Evolutionary conservation across 2,797 vertebrate species (phyloP).

Genomic region (Ibycter americanus): DNA sequence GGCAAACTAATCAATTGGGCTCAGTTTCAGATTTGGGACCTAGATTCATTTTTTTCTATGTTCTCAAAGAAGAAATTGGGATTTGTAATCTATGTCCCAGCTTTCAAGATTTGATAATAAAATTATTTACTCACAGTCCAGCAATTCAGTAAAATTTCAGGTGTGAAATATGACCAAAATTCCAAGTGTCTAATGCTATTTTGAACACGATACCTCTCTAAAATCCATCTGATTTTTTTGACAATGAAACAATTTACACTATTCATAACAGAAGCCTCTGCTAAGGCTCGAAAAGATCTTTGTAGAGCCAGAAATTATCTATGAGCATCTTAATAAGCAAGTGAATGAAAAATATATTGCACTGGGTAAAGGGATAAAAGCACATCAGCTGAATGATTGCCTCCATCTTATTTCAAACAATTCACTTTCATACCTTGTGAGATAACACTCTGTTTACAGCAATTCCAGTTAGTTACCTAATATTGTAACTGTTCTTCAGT

Average conservation of each 20-base stretch:
- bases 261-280: background rate
- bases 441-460: background rate
- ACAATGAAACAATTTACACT: background rate
- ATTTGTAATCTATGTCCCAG: background rate
- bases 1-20: fast-evolving
- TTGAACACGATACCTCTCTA: background rate
- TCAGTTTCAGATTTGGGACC: background rate
- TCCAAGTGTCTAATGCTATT: background rate
- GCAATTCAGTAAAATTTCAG: background rate
- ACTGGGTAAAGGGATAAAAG: background rate
- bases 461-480: background rate
- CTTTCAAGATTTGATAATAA: background rate
- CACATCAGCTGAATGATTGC: background rate
- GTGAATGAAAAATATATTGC: background rate
- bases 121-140: background rate
- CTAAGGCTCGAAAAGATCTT: background rate
- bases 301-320: background rate
- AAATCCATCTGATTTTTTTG: background rate
- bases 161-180: background rate
- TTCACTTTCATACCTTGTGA: background rate
- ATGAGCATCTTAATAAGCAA: background rate
- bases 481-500: background rate
- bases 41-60: background rate
- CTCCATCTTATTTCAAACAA: background rate
- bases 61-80: background rate